Evolutionary conservation across 2,888 invertebrate genomes (phyloP).

Genomic region (Minunthozetes semirufus): DNA sequence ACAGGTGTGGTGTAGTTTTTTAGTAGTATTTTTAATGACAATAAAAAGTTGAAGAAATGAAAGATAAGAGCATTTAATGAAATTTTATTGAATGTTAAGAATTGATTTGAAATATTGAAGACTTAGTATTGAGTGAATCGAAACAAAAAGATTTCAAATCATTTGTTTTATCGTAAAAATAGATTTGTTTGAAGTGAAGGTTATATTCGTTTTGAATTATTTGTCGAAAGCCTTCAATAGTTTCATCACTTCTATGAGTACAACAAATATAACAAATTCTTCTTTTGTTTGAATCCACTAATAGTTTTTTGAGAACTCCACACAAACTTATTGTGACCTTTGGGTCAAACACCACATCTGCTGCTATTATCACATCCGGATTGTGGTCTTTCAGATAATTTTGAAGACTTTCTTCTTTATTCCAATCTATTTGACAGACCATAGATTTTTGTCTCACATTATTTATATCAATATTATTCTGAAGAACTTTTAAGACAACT

Average conservation of each 20-base stretch:
- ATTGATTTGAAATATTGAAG: not conserved
- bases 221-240: not conserved
- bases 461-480: constrained; percentile 23
- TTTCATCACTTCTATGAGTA: constrained; percentile 1
- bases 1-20: too few species aligned
- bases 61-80: not conserved
- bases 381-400: constrained; percentile 12
- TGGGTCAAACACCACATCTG: constrained; percentile 6
- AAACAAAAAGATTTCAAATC: constrained; percentile 13
- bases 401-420: not conserved
- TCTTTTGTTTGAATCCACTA: not conserved
- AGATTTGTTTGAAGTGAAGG: not conserved
- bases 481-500: constrained; percentile 20
- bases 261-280: constrained; percentile 25
- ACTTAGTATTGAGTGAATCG: constrained; percentile 16
- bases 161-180: not conserved
- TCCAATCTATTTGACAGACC: constrained; percentile 2
- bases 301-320: constrained; percentile 2
- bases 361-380: constrained; percentile 18
- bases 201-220: not conserved
- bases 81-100: not conserved
- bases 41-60: too few species aligned
- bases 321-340: not conserved
- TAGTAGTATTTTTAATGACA: too few species aligned
- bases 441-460: not conserved